A percentile compares a stretch with the other conserved stretches of the same genome.
phyloP scores from a whole-genome alignment of 2,888 invertebrate species.

The Pollenia amentaria region DNA sequence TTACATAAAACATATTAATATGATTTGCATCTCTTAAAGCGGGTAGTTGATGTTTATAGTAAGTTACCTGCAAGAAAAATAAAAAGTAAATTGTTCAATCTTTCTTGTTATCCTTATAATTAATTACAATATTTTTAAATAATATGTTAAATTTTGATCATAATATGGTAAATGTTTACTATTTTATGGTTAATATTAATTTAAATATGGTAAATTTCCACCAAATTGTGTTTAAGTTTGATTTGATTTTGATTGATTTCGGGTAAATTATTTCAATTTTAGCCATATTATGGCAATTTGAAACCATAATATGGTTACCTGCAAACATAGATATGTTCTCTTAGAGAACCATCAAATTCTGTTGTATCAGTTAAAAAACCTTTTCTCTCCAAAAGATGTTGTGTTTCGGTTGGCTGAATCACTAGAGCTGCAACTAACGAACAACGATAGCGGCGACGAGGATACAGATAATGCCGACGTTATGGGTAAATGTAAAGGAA shows the following conservation, averaged over 20 bases:
- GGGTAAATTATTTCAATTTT: too few species aligned
- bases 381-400: slow-evolving; percentile 37
- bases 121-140: too few species aligned
- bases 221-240: too few species aligned
- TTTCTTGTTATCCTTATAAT: background rate
- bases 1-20: too few species aligned
- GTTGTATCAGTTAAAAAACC: slow-evolving; percentile 50
- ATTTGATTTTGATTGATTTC: too few species aligned
- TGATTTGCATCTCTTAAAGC: slow-evolving; percentile 85
- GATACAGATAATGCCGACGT: slow-evolving; percentile 23
- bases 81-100: background rate
- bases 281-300: too few species aligned
- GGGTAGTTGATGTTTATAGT: slow-evolving; percentile 82
- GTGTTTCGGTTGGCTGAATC: slow-evolving; percentile 23
- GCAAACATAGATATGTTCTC: too few species aligned
- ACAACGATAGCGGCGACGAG: background rate
- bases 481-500: slow-evolving; percentile 50
- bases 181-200: too few species aligned
- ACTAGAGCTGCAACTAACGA: slow-evolving; percentile 1
- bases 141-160: too few species aligned
- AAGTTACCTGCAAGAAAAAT: slow-evolving; percentile 79
- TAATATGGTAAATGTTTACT: too few species aligned
- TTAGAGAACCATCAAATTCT: slow-evolving; percentile 56
- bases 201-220: too few species aligned
- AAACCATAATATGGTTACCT: too few species aligned